Conservation (phyloP, 2,113 vertebrate species). For the Melanotaenia duboulayi region DNA sequence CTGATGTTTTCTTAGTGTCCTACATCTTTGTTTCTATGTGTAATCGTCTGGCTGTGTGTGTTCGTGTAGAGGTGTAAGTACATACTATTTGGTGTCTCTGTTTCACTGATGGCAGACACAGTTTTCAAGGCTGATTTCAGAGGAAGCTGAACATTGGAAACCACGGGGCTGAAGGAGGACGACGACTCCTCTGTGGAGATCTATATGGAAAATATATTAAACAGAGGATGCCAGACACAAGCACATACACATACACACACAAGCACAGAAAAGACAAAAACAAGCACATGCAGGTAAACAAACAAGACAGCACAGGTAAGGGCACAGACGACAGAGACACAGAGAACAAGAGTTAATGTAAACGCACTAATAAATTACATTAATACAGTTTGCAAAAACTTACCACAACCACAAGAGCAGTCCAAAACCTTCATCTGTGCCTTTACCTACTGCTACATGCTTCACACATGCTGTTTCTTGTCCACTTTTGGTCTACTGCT, state of each 20-base stretch:
- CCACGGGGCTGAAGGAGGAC: slow-evolving; percentile 82
- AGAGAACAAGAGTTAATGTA: slow-evolving; percentile 62
- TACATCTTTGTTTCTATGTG: not conserved
- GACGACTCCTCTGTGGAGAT: slow-evolving; percentile 87
- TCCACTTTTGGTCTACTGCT: slow-evolving; percentile 31
- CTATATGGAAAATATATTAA: slow-evolving; percentile 73
- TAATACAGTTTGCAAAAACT: slow-evolving; percentile 45
- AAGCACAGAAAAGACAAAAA: slow-evolving; percentile 24
- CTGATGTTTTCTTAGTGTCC: not conserved
- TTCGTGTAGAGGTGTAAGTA: slow-evolving; percentile 20
- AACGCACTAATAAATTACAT: slow-evolving; percentile 20
- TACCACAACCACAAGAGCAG: slow-evolving; percentile 55
- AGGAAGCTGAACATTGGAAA: slow-evolving; percentile 84
- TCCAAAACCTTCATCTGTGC: slow-evolving; percentile 69
- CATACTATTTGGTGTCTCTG: slow-evolving; percentile 84
- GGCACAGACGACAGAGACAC: slow-evolving; percentile 77
- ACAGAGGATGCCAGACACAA: slow-evolving; percentile 53
- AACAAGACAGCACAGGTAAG: slow-evolving; percentile 74
- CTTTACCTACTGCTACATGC: slow-evolving; percentile 78
- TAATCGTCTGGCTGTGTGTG: not conserved
- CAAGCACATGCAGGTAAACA: slow-evolving; percentile 54
- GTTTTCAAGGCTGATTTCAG: slow-evolving; percentile 94
- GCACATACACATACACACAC: slow-evolving; percentile 9
- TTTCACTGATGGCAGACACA: slow-evolving; percentile 79
- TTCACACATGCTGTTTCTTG: slow-evolving; percentile 63